A percentile compares a stretch with the other conserved stretches of the same genome.
These are phyloP conservation scores for Teleopsis dalmanni DNA, from an alignment of 1,140 invertebrate genomes.

Conservation along the genomic window DNA sequence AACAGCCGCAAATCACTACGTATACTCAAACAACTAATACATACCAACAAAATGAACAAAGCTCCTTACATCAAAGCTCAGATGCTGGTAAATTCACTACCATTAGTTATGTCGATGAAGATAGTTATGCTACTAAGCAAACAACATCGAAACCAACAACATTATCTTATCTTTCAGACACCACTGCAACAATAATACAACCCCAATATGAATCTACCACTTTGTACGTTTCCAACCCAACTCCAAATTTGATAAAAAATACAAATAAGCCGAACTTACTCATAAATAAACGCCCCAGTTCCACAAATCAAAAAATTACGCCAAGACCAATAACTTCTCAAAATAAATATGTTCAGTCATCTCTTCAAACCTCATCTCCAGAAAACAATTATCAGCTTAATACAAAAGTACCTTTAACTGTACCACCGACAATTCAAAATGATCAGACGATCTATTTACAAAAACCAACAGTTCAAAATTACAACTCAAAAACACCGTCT, in stretches of 20 bases:
- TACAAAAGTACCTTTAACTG: too few relatives aligned
- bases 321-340: too few relatives aligned
- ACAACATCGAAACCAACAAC: not conserved
- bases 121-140: not conserved
- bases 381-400: too few relatives aligned
- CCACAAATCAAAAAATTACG: too few relatives aligned
- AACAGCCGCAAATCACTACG: constrained; percentile 28
- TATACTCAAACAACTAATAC: constrained; percentile 39
- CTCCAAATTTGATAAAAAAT: constrained; percentile 4
- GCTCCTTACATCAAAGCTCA: not conserved
- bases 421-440: too few relatives aligned
- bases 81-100: not conserved
- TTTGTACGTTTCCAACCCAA: not conserved
- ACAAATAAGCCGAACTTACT: too few relatives aligned
- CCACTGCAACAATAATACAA: not conserved
- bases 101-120: not conserved
- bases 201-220: not conserved
- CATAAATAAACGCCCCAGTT: too few relatives aligned
- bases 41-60: constrained; percentile 8
- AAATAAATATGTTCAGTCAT: too few relatives aligned
- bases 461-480: too few relatives aligned
- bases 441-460: too few relatives aligned
- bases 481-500: too few relatives aligned
- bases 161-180: not conserved
- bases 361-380: too few relatives aligned